phyloP scores from a whole-genome alignment of 2,113 vertebrate genomes.

The Platysteira castanea region DNA sequence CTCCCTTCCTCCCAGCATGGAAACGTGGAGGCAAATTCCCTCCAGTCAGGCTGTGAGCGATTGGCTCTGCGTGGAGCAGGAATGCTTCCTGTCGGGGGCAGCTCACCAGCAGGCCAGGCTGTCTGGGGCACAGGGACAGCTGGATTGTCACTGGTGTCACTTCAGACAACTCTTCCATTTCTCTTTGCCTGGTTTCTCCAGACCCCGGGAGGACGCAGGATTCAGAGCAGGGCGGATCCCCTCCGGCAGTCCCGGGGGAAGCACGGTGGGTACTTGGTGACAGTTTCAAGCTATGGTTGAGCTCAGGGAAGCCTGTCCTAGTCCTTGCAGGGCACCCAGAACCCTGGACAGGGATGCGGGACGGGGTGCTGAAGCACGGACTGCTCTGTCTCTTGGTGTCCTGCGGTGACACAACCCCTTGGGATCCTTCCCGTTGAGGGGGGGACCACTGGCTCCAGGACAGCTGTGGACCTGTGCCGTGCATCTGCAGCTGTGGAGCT shows the following conservation, averaged over 20 bases:
- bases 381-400: not conserved
- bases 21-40: not conserved
- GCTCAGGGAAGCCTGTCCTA: not conserved
- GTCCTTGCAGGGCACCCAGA: not conserved
- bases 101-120: not conserved
- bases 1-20: not conserved
- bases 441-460: not conserved
- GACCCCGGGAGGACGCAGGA: not conserved
- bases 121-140: not conserved
- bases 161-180: not conserved
- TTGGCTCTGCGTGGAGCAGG: not conserved
- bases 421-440: accelerated
- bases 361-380: not conserved
- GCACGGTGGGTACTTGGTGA: not conserved
- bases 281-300: not conserved
- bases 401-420: not conserved
- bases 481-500: not conserved
- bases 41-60: not conserved
- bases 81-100: not conserved
- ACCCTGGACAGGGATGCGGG: not conserved
- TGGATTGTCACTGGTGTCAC: not conserved
- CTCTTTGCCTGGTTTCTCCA: not conserved
- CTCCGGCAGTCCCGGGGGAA: not conserved
- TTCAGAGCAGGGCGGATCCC: not conserved
- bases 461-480: not conserved